Evolutionary conservation across 2,888 invertebrate species (phyloP).

Genomic region (Lobophora halterata): DNA sequence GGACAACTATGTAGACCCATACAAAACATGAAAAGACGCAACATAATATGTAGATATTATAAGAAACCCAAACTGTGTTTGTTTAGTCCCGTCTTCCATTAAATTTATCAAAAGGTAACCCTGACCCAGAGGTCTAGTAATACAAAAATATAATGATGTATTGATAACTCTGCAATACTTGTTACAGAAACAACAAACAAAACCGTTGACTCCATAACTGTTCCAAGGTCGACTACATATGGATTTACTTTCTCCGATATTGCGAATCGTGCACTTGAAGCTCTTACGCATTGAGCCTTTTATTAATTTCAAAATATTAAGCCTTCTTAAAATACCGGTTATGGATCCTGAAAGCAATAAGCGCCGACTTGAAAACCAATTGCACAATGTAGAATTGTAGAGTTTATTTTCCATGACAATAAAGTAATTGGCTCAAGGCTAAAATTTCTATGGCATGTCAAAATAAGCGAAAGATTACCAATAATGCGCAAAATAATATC

Average conservation of each 20-base stretch:
- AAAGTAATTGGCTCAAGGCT: conserved; percentile 21
- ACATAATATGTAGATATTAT: not conserved
- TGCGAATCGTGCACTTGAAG: conserved; percentile 21
- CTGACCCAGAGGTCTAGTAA: too few species aligned
- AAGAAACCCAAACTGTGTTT: conserved; percentile 1
- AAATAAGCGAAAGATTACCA: conserved; percentile 5
- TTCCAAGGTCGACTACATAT: conserved; percentile 31
- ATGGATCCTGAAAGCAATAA: conserved; percentile 7
- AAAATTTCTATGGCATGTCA: conserved; percentile 13
- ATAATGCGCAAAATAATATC: conserved; percentile 3
- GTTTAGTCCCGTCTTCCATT: too few species aligned
- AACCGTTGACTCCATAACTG: conserved; percentile 20
- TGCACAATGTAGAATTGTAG: conserved; percentile 8
- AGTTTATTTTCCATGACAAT: conserved; percentile 13
- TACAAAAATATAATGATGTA: not conserved
- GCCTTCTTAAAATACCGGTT: conserved; percentile 16
- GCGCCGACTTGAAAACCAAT: conserved; percentile 7
- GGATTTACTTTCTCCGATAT: conserved; percentile 33
- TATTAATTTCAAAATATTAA: conserved; percentile 18
- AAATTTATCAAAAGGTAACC: too few species aligned
- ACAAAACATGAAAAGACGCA: too few species aligned
- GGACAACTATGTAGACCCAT: too few species aligned
- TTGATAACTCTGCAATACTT: conserved; percentile 1
- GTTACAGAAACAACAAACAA: conserved; percentile 20
- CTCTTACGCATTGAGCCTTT: conserved; percentile 6